phyloP scores from a whole-genome alignment of 2,113 vertebrate genomes.

The Bambusicola thoracicus region DNA sequence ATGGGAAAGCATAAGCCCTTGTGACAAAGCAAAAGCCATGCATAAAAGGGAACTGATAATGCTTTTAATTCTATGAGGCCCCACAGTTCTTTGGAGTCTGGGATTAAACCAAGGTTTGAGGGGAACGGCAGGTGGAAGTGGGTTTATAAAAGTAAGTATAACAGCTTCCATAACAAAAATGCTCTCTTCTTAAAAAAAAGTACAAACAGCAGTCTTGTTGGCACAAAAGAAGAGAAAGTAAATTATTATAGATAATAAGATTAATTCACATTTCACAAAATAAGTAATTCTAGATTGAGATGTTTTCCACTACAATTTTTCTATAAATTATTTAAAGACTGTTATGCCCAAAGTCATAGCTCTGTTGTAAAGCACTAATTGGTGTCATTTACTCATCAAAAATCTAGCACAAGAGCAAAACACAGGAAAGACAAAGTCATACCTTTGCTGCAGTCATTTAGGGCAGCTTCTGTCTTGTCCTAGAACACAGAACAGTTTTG shows the following conservation, averaged over 20 bases:
- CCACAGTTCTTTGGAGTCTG: not conserved
- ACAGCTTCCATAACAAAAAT: not conserved
- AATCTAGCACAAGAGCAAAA: not conserved
- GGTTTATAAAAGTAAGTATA: not conserved
- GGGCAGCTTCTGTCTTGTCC: slow-evolving; percentile 86
- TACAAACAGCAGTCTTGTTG: not conserved
- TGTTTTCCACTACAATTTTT: not conserved
- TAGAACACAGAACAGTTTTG: slow-evolving; percentile 48
- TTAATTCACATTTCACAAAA: slow-evolving; percentile 1
- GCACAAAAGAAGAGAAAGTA: not conserved
- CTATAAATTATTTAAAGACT: not conserved
- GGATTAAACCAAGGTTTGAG: not conserved
- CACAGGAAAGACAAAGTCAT: not conserved
- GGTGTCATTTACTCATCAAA: not conserved
- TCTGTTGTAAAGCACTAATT: not conserved
- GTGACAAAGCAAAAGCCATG: slow-evolving; percentile 27
- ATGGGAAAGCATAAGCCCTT: not conserved
- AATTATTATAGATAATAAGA: not conserved
- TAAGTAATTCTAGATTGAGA: not conserved
- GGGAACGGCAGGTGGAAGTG: not conserved
- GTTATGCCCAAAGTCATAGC: not conserved
- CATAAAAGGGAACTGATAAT: slow-evolving; percentile 15
- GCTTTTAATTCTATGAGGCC: not conserved
- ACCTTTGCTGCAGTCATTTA: slow-evolving; percentile 90
- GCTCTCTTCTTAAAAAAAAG: not conserved